Evolutionary conservation across 2,797 vertebrate genomes (phyloP), one percentile per base, ranked within the genome.

Genomic region (Hyperoplus lanceolatus): DNA sequence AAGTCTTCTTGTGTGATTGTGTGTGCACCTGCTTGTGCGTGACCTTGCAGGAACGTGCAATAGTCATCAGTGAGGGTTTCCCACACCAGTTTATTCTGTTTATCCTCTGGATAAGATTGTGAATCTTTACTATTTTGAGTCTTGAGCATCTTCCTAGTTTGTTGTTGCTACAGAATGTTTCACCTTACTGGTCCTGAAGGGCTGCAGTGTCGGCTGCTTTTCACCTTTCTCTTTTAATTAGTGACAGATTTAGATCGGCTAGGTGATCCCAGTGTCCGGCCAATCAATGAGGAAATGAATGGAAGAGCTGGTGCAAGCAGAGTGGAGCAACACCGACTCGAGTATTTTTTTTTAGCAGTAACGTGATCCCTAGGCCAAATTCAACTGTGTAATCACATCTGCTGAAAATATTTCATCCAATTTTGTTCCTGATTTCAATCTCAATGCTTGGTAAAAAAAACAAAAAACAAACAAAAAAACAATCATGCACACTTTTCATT

Each of bases 151-250:
- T 87, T 80, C 74, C 74, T 57, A 58, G 75, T 87, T 84, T 81
- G 78, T 82, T 38, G 84, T 54, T 85, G 84, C 89, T 84, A 80
- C 71, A 83, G 83, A 90, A 89, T 76, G 83, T 84, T 88, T 90
- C 89, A 90, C 93, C 86, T 90, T 80, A 82, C 75, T 73, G 86
- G 82, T 91, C 87, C 88, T 89, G 82, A 80, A 88, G 87, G 90
- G 89, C 84, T 87, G 87, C 89, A 65, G 83, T 81, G 90, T 90
- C 73, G 85, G 87, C 80, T 84, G 87, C 90, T 91, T 92, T 91
- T 93, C 90, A 91, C 91, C 90, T 83, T 81, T 84, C 83, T 89
- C 90, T 91, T 92, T 93, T 92, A 93, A 94, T 93, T 91, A 93
- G 92, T 91, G 92, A 90, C 87, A 92, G 91, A 93, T 94, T 93